Evolutionary conservation across 53 echinoderm and acorn worm genomes (phyloP), one percentile per base, ranked within the genome.

Genomic region (Henricia sp.): DNA sequence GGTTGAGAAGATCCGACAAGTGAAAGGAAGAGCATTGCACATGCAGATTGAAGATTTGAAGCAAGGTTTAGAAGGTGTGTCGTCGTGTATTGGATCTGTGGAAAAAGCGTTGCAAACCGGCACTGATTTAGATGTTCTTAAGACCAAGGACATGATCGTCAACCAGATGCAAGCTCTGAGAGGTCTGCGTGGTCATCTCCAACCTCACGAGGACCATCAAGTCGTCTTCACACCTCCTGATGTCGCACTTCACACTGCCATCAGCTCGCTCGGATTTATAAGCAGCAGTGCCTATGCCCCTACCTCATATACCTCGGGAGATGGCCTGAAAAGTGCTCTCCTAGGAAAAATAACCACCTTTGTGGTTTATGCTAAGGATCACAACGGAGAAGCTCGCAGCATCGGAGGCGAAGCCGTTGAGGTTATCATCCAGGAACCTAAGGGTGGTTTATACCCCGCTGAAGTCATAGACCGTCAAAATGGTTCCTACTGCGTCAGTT

Each of bases 401-500:
- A 86, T 92, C 63, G 99, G 99, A 39, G 99, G 99, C 6, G 99
- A 99, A 68, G 78, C 74, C 24, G 84, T 99, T 0, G 92, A 90
- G 37, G 99, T 92, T n/a, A 78, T 92, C 52, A 84, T 99, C 10
- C 92, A 95, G 32, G 99, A 92, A 29, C 99, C 99, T 42, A 91
- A 99, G 72, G 92, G 99, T 59, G 91, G 89, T 66, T 70, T 91
- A 41, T 92, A 92, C 59, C 84, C 85, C 52, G 92, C 94, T 13
- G 99, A 99, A 74, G 91, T 99, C 48, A 85, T 91, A 12, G 99
- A 99, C 86, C 92, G 95, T 38, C 94, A 99, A 71, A 95, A 99
- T 91, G 99, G 99, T n/a, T 82, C 94, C 29, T 99, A 99, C 65
- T 51, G 84, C 12, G 92, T 90, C 32, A 99, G 92, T 71, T 99